These are phyloP conservation scores for Eueides isabella DNA, from an alignment of 1,140 invertebrate species.

Conservation along the genomic window DNA sequence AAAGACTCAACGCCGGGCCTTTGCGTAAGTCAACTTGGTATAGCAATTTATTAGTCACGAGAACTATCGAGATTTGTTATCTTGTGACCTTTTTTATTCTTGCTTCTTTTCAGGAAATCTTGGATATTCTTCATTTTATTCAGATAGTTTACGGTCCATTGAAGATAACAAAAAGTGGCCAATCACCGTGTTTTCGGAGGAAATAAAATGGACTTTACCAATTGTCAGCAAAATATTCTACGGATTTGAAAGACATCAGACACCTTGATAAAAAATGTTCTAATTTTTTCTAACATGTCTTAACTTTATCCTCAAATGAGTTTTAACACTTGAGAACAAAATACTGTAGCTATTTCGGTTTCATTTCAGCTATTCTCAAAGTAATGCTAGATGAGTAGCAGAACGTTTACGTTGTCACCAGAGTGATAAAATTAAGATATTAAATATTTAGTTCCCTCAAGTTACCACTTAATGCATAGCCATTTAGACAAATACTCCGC, in stretches of 20 bases:
- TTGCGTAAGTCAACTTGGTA: not conserved
- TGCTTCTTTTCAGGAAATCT: not conserved
- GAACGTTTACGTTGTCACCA: too few species aligned
- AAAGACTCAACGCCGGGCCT: not conserved
- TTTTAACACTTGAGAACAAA: too few species aligned
- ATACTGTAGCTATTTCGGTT: too few species aligned
- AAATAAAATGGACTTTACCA: not conserved
- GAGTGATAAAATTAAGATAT: too few species aligned
- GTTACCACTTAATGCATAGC: too few species aligned
- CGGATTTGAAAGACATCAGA: not conserved
- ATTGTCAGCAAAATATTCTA: not conserved
- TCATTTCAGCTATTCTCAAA: too few species aligned
- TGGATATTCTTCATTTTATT: constrained; percentile 1
- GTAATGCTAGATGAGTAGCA: too few species aligned
- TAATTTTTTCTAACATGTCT: too few species aligned
- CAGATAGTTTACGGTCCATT: constrained; percentile 10
- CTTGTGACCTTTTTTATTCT: not conserved
- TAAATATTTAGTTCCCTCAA: too few species aligned
- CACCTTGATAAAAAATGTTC: too few species aligned
- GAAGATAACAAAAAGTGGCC: constrained; percentile 4
- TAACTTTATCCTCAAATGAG: too few species aligned
- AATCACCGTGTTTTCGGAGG: not conserved
- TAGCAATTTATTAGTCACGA: not conserved
- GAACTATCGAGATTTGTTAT: not conserved
- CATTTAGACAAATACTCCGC: too few species aligned